phyloP scores from a whole-genome alignment of 2,797 vertebrate genomes.

The Cetoscarus ocellatus region DNA sequence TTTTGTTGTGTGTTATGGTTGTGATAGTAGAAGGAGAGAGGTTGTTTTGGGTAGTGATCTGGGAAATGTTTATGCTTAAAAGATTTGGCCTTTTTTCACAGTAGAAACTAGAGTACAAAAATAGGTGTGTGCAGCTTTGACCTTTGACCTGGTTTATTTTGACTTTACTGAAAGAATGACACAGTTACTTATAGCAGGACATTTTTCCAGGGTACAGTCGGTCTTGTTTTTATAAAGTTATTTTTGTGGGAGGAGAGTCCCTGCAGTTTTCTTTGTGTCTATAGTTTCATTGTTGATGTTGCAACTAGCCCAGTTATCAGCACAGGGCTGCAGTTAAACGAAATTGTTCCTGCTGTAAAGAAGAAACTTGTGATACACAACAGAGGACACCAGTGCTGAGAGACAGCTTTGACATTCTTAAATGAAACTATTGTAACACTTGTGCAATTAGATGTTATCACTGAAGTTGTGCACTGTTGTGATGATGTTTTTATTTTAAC shows the following conservation, averaged over 20 bases:
- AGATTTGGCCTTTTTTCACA: not conserved
- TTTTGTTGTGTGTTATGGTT: not conserved
- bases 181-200: not conserved
- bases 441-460: not conserved
- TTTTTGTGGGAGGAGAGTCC: not conserved
- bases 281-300: conserved; percentile 4
- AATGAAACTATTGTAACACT: conserved; percentile 4
- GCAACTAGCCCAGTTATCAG: not conserved
- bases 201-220: not conserved
- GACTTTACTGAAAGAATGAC: too few relatives aligned
- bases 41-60: not conserved
- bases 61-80: not conserved
- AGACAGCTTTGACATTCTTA: not conserved
- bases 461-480: not conserved
- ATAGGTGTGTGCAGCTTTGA: not conserved
- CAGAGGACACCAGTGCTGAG: not conserved
- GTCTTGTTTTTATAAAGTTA: not conserved
- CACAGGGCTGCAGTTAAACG: conserved; percentile 6
- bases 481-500: conserved; percentile 5
- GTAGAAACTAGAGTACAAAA: not conserved
- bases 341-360: conserved; percentile 5
- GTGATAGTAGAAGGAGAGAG: conserved; percentile 16
- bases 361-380: not conserved
- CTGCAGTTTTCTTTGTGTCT: not conserved
- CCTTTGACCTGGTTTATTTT: not conserved